These are phyloP conservation scores for Vimba vimba DNA, from an alignment of 2,113 vertebrate genomes.

Conservation along the genomic window DNA sequence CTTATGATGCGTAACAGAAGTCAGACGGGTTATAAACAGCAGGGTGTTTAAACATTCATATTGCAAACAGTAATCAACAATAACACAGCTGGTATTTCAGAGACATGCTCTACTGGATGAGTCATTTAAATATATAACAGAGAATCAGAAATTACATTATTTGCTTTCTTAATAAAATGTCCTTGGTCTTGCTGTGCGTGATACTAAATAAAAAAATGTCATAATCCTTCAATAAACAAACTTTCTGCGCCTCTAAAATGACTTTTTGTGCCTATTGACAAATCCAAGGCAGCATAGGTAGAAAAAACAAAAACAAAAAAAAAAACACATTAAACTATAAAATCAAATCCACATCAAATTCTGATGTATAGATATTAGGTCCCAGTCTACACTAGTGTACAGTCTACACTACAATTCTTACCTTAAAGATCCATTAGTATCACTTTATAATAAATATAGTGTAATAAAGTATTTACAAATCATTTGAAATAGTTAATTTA, in stretches of 20 bases:
- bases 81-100: slow-evolving; percentile 14
- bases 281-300: neutral
- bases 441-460: no score
- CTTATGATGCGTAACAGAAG: neutral
- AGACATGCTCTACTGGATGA: neutral
- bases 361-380: neutral
- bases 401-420: no score
- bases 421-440: no score
- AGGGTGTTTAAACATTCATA: slow-evolving; percentile 2
- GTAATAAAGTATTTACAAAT: no score
- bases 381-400: neutral
- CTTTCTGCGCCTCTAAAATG: neutral
- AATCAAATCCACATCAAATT: neutral
- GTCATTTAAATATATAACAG: neutral
- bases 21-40: neutral
- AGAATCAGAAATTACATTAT: neutral
- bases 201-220: no score
- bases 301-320: no score
- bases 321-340: neutral
- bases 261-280: neutral
- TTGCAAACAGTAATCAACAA: slow-evolving; percentile 7
- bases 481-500: no score
- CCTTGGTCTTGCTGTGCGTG: neutral
- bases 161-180: neutral
- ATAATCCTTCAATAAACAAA: neutral